These are phyloP conservation scores for Habrosyne pyritoides DNA, from an alignment of 2,888 invertebrate genomes.

Conservation along the genomic window DNA sequence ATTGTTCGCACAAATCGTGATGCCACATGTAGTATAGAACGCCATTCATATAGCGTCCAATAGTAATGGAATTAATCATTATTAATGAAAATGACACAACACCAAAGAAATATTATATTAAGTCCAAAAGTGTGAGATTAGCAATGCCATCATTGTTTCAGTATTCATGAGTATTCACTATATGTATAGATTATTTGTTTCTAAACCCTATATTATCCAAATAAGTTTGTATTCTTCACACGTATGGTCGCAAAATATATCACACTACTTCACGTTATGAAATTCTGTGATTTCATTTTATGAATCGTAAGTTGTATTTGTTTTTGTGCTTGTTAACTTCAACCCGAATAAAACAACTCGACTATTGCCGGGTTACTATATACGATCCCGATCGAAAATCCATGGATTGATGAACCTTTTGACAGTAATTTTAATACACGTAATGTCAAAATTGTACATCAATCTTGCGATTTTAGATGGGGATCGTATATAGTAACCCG, in stretches of 20 bases:
- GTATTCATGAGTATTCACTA: constrained; percentile 74
- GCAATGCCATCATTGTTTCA: constrained; percentile 73
- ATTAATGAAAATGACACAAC: constrained; percentile 70
- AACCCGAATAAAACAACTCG: neutral
- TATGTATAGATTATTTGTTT: constrained; percentile 38
- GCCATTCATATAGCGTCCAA: constrained; percentile 77
- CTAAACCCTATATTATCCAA: too few species aligned
- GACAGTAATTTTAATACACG: too few species aligned
- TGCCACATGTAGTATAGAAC: constrained; percentile 48
- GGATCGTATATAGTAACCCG: too few species aligned
- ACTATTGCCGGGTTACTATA: too few species aligned
- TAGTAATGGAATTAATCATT: constrained; percentile 64
- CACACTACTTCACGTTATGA: neutral
- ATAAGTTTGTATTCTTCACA: neutral
- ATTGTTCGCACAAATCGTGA: constrained; percentile 46
- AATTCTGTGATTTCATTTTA: neutral
- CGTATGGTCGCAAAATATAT: neutral
- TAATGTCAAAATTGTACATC: too few species aligned
- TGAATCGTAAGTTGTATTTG: neutral
- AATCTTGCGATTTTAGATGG: too few species aligned
- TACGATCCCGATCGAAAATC: too few species aligned
- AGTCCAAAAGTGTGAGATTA: constrained; percentile 65
- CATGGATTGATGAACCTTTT: too few species aligned
- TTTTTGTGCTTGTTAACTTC: neutral
- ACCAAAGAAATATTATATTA: constrained; percentile 79